Evolutionary conservation across 2,113 vertebrate species (phyloP).

Genomic region (Cyprinodon tularosa): DNA sequence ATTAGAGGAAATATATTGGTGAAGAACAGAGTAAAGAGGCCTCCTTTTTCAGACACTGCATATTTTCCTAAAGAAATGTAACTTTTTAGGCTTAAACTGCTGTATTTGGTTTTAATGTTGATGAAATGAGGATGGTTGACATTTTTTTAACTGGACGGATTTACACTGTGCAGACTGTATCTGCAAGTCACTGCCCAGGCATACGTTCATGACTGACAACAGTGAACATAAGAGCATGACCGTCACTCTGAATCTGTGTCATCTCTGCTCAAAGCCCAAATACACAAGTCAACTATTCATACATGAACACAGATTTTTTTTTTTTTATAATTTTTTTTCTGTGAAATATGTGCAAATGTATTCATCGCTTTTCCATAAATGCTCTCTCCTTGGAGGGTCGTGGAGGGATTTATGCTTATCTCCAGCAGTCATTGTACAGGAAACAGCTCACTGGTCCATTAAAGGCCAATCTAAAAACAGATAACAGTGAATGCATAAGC

Average conservation of each 20-base stretch:
- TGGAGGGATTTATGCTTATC: too few relatives aligned
- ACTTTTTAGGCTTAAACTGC: neutral
- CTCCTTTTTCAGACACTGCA: neutral
- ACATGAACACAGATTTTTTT: neutral
- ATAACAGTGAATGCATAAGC: neutral
- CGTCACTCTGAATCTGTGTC: slow-evolving; percentile 22
- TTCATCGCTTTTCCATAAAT: neutral
- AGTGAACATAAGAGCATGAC: slow-evolving; percentile 6
- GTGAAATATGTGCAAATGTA: neutral
- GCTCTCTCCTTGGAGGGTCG: neutral
- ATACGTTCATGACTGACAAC: slow-evolving; percentile 5
- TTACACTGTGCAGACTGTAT: neutral
- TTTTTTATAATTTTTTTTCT: neutral
- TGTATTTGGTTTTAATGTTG: neutral
- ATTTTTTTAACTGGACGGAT: neutral
- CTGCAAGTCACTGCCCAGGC: neutral
- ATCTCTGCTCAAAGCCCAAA: neutral
- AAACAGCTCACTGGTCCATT: neutral
- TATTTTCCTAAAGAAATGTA: neutral
- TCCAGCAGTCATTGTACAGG: too few relatives aligned
- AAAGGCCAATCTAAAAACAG: neutral
- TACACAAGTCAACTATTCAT: neutral
- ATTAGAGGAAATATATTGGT: slow-evolving; percentile 7
- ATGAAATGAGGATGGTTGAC: neutral
- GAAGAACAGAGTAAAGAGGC: neutral